A percentile compares a stretch with the other conserved stretches of the same genome.
Evolutionary conservation across 2,797 vertebrate species (phyloP).

Genomic region (Eulemur coronatus): DNA sequence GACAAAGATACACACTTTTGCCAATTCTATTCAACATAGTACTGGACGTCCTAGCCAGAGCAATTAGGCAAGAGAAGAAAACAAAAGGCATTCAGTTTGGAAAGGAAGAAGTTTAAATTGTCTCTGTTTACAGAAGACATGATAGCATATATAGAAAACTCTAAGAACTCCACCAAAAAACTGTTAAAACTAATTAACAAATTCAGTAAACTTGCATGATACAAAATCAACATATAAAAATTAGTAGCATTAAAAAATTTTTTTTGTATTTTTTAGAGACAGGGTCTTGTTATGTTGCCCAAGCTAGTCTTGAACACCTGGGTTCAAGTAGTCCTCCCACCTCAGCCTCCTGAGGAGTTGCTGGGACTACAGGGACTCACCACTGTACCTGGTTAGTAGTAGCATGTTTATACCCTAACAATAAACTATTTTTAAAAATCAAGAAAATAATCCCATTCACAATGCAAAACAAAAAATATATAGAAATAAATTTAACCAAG

Average conservation of each 20-base stretch:
- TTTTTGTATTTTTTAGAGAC: too few relatives aligned
- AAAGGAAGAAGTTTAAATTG: background rate
- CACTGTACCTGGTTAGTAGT: too few relatives aligned
- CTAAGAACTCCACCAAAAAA: background rate
- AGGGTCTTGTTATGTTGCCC: too few relatives aligned
- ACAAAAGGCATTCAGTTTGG: background rate
- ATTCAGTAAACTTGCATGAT: background rate
- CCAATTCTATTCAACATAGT: background rate
- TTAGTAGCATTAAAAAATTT: background rate
- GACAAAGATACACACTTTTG: background rate
- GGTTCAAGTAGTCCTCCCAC: too few relatives aligned
- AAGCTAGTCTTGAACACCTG: too few relatives aligned
- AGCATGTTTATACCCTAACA: background rate
- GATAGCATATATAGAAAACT: background rate
- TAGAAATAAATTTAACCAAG: background rate
- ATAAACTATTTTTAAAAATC: background rate
- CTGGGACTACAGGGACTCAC: too few relatives aligned
- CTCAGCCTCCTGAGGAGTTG: too few relatives aligned
- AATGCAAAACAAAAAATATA: background rate
- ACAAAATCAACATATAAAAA: background rate
- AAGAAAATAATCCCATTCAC: background rate
- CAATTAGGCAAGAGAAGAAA: background rate
- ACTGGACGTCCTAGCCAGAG: background rate
- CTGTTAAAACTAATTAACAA: background rate
- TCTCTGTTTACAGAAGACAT: background rate